Percentiles rank a stretch among this genome's conserved stretches.
Evolutionary conservation across 2,113 vertebrate genomes (phyloP).

Genomic region (Condylura cristata): DNA sequence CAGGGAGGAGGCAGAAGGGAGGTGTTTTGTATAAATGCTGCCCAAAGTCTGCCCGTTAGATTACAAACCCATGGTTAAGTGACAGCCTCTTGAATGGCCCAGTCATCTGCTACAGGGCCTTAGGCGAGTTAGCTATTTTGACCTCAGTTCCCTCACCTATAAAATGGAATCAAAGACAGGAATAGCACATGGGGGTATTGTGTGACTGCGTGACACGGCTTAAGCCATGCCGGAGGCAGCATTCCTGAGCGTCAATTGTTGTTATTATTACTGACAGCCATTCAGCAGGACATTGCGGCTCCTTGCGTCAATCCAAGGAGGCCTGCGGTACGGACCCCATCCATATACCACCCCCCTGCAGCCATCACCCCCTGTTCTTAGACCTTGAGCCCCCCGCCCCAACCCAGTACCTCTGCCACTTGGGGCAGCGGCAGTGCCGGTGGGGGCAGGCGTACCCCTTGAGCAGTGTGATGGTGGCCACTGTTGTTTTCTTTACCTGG

Average conservation of each 20-base stretch:
- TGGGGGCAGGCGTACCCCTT: accelerated
- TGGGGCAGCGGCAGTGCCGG: not conserved
- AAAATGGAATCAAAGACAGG: not conserved
- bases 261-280: not conserved
- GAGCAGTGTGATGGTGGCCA: not conserved
- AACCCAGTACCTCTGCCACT: not conserved
- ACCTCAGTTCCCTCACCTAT: not conserved
- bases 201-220: not conserved
- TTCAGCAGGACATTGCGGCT: not conserved
- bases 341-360: not conserved
- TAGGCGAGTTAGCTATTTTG: not conserved
- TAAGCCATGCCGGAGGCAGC: not conserved
- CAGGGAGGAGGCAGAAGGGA: not conserved
- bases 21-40: not conserved
- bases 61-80: not conserved
- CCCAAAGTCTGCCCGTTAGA: not conserved
- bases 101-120: not conserved
- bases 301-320: not conserved
- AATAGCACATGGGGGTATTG: not conserved
- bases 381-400: accelerated
- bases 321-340: not conserved
- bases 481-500: not conserved
- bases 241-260: not conserved
- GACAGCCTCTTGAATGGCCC: not conserved
- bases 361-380: not conserved